Conservation (phyloP, 2,888 invertebrate species). For the Scaptomyza reducta region DNA sequence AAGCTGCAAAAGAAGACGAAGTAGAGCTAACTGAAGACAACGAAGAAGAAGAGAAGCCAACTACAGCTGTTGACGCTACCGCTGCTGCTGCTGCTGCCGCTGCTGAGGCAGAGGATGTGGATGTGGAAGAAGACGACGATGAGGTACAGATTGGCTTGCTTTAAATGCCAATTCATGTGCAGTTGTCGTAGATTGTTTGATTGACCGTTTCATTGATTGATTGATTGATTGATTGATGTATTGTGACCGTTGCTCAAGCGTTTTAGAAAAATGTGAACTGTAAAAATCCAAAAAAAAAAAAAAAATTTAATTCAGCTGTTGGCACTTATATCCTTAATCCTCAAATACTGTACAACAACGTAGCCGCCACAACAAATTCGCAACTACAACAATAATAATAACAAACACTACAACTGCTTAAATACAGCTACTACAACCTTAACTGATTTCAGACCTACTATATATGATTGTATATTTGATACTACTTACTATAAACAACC, state of each 20-base stretch:
- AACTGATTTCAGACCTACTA: slow-evolving; percentile 17
- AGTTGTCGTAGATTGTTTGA: slow-evolving; percentile 41
- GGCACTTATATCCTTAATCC: slow-evolving; percentile 36
- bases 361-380: slow-evolving; percentile 39
- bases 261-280: slow-evolving; percentile 44
- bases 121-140: slow-evolving; percentile 81
- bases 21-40: slow-evolving; percentile 28
- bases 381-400: slow-evolving; percentile 15
- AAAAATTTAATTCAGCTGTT: slow-evolving; percentile 31
- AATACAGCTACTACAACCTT: slow-evolving; percentile 27
- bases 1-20: slow-evolving; percentile 10
- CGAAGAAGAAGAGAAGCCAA: slow-evolving; percentile 40
- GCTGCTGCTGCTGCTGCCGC: not conserved
- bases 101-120: slow-evolving; percentile 47
- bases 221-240: slow-evolving; percentile 37
- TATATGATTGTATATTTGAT: slow-evolving; percentile 60
- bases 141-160: slow-evolving; percentile 84
- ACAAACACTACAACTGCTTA: slow-evolving; percentile 29
- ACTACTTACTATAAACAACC: slow-evolving; percentile 15
- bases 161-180: slow-evolving; percentile 66
- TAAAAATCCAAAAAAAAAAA: slow-evolving; percentile 33
- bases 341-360: slow-evolving; percentile 36
- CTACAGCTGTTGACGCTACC: not conserved
- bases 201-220: slow-evolving; percentile 18
- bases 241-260: slow-evolving; percentile 56